Evolutionary conservation across 2,113 vertebrate genomes (phyloP).

Genomic region (Oncorhynchus mykiss): DNA sequence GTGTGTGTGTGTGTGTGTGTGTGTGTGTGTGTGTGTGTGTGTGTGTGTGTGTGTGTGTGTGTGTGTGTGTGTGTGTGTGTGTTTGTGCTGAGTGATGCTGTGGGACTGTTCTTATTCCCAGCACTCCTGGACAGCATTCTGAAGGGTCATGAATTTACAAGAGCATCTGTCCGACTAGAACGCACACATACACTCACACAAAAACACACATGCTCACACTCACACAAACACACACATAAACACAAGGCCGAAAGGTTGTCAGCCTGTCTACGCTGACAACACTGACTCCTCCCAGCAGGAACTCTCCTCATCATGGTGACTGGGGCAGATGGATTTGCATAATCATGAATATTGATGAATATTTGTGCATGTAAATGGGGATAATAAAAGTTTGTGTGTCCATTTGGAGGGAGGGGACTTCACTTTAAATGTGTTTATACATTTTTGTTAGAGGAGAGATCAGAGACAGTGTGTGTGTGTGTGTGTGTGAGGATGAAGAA

Average conservation of each 20-base stretch:
- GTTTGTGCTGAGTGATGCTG: slow-evolving; percentile 14
- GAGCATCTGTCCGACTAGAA: slow-evolving; percentile 68
- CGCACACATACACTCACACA: not conserved
- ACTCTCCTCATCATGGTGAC: slow-evolving; percentile 52
- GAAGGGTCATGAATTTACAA: slow-evolving; percentile 76
- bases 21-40: too few species aligned
- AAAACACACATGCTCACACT: too few species aligned
- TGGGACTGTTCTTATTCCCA: slow-evolving; percentile 50
- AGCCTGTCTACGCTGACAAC: slow-evolving; percentile 57
- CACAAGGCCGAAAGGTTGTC: slow-evolving; percentile 53
- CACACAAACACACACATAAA: too few species aligned
- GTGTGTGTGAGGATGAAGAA: not conserved
- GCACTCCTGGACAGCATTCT: slow-evolving; percentile 53
- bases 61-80: too few species aligned
- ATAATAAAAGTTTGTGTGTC: slow-evolving; percentile 53
- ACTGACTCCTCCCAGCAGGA: slow-evolving; percentile 67
- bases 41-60: too few species aligned
- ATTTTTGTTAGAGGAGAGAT: slow-evolving; percentile 49
- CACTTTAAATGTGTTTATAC: slow-evolving; percentile 65
- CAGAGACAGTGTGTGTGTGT: slow-evolving; percentile 3
- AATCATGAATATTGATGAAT: slow-evolving; percentile 72
- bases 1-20: too few species aligned
- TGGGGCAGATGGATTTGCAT: slow-evolving; percentile 78
- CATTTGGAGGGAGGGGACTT: slow-evolving; percentile 63
- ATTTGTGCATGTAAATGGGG: slow-evolving; percentile 58